Percentiles rank a stretch among this genome's conserved stretches.
Evolutionary conservation across 2,888 invertebrate species (phyloP).

Genomic region (Drosophila pegasa): DNA sequence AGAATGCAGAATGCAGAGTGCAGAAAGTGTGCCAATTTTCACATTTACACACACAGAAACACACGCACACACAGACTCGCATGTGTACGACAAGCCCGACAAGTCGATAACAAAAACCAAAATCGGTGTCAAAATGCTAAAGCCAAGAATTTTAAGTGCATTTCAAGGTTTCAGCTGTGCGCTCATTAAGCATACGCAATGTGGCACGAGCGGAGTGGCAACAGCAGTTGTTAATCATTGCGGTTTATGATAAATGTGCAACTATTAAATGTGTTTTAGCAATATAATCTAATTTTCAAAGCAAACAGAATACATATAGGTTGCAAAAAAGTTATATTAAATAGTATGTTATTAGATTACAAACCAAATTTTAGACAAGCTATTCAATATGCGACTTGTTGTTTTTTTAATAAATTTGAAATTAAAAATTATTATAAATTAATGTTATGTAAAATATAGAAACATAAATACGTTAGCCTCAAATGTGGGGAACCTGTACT

Average conservation of each 20-base stretch:
- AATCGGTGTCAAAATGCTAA: conserved; percentile 72
- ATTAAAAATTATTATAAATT: not conserved
- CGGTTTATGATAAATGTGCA: not conserved
- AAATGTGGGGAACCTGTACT: too few species aligned
- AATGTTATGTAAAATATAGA: too few species aligned
- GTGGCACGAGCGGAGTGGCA: conserved; percentile 28
- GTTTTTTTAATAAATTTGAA: not conserved
- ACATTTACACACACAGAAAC: conserved; percentile 21
- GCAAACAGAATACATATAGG: not conserved
- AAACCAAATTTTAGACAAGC: not conserved
- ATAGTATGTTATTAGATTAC: not conserved
- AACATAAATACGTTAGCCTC: too few species aligned
- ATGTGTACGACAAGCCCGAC: conserved; percentile 40
- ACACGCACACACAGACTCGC: conserved; percentile 1
- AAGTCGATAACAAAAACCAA: conserved; percentile 67
- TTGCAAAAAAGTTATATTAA: too few species aligned
- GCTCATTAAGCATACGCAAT: conserved; percentile 55
- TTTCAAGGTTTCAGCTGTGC: conserved; percentile 65
- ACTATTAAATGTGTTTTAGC: not conserved
- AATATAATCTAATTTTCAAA: not conserved
- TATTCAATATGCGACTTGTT: not conserved
- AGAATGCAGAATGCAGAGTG: conserved; percentile 63
- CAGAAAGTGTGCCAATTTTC: conserved; percentile 67
- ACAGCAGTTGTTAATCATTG: not conserved
- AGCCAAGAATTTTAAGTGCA: conserved; percentile 69